Evolutionary conservation across 2,113 vertebrate genomes (phyloP).

Genomic region (Passer domesticus): DNA sequence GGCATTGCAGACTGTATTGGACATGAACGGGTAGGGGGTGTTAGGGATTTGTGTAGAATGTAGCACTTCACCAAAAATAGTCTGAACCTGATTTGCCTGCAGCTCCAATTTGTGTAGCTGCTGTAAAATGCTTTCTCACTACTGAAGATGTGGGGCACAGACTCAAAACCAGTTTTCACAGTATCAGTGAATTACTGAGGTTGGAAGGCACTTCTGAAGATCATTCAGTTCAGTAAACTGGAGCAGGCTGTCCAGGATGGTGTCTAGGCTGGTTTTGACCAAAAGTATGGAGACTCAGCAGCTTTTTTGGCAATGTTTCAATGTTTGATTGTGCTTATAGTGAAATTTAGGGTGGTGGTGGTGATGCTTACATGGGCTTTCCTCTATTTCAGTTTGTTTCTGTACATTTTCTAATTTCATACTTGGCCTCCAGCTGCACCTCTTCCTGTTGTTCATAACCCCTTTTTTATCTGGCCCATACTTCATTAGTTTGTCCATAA

Average conservation of each 20-base stretch:
- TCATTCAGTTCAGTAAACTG: not conserved
- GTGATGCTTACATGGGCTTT: not conserved
- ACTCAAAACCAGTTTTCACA: not conserved
- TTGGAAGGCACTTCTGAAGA: not conserved
- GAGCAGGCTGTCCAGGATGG: not conserved
- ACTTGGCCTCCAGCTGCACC: not conserved
- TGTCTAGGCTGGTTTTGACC: not conserved
- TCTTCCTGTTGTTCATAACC: not conserved
- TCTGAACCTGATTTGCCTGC: not conserved
- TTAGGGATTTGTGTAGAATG: not conserved
- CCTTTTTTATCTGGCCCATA: not conserved
- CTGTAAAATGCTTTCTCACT: not conserved
- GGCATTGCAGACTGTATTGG: not conserved
- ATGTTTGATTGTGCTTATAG: not conserved
- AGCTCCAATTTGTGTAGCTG: not conserved
- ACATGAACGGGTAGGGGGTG: not conserved
- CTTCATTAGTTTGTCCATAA: not conserved
- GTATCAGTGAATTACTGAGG: not conserved
- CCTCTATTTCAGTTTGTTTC: not conserved
- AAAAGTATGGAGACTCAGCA: not conserved
- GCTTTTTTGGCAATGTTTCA: not conserved
- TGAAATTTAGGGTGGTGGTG: not conserved
- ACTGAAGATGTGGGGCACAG: not conserved
- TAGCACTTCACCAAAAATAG: not conserved
- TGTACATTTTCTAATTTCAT: not conserved